These are phyloP conservation scores for Cyrtodaria siliqua DNA, from an alignment of 2,888 invertebrate genomes.

Conservation along the genomic window DNA sequence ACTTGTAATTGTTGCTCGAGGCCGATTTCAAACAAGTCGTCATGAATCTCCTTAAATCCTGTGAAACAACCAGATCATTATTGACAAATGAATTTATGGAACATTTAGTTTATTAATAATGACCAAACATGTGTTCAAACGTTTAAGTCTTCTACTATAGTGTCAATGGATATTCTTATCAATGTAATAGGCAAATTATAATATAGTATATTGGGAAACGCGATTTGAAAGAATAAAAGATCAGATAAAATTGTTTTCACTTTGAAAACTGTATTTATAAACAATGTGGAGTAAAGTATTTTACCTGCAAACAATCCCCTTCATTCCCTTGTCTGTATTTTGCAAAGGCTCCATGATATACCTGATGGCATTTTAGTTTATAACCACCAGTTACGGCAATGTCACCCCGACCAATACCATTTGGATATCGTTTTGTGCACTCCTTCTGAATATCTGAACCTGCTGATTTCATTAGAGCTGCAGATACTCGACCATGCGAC, in stretches of 20 bases:
- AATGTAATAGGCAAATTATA: no score
- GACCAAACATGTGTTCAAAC: no score
- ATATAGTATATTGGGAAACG: no score
- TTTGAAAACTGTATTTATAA: no score
- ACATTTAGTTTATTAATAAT: no score
- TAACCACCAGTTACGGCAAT: constrained; percentile 26
- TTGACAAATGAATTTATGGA: no score
- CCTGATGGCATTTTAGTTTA: constrained; percentile 25
- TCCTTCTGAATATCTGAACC: constrained; percentile 62
- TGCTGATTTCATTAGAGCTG: constrained; percentile 51
- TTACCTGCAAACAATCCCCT: constrained; percentile 6
- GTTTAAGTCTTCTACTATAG: no score
- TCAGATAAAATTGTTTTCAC: no score
- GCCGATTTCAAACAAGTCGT: constrained; percentile 17
- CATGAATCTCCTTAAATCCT: constrained; percentile 23
- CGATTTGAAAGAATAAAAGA: no score
- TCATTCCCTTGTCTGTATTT: not conserved
- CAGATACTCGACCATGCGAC: constrained; percentile 59
- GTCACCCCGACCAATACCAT: constrained; percentile 3
- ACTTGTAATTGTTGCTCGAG: not conserved
- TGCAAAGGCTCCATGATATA: constrained; percentile 28
- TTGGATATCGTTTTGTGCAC: constrained; percentile 7
- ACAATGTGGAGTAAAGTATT: no score
- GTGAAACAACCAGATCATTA: not conserved
- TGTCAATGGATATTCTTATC: no score